Base-by-base conservation (phyloP, 1,140 invertebrate genomes). In the Drosophila nigrodunni region DNA sequence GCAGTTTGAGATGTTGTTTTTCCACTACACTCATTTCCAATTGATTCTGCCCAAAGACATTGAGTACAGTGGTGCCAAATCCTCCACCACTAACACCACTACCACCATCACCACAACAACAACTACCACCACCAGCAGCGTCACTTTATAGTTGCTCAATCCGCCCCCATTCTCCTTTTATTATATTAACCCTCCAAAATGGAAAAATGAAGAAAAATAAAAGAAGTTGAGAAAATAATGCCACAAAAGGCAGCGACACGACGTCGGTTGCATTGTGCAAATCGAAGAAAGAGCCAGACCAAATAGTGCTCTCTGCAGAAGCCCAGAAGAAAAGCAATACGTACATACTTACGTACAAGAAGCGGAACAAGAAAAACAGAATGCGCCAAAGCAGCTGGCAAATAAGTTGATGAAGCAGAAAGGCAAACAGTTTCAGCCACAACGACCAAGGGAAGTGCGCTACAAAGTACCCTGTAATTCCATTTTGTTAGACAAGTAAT, bases 351-450 rank as follows among this genome's bases (percentile, higher is more conserved):
- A 30, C 25, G 54, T 54, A 52, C 15, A 46, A 66, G 59, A 9
- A 54, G 39, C 21, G 30, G 44, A 39, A 67, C 41, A 58, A 58
- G 70, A 49, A 71, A 65, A 72, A 72, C 61, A 58, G 52, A 65
- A 57, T 62, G 49, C 60, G 59, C 59, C 49, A 69, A 50, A 50
- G 70, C 70, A 73, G 70, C 62, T 73, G 70, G 62, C 70, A 73
- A 30, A 59, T 66, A 67, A 67, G 43, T 59, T 59, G 55, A 59
- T 59, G 46, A 67, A 67, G 46, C 64, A 55, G 34, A 58, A 59
- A 35, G 13, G 11, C 10, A 34, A 43, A 59, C 18, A 60, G 4
- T 8, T 65, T 65, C 62, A 25, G 62, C 25, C 50, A 54, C 10
- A 18, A 66, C 64, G 43, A 57, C 11, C 15, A 4, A 37, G 13